phyloP scores from a whole-genome alignment of 2,113 vertebrate genomes.

The Sprattus sprattus region DNA sequence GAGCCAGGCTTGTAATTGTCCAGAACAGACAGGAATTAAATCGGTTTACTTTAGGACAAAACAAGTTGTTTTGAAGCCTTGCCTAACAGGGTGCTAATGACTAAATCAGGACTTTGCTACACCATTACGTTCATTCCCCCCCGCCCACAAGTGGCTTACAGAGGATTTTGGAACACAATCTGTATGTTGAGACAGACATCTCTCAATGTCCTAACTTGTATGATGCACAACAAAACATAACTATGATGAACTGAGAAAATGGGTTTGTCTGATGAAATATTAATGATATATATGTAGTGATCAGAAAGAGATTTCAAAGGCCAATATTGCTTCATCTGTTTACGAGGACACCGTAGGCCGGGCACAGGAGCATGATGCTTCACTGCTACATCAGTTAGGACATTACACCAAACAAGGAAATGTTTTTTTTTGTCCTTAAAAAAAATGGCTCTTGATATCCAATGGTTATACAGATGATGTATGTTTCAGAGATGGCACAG shows the following conservation, averaged over 20 bases:
- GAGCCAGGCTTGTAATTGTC: neutral
- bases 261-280: neutral
- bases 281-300: neutral
- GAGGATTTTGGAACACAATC: neutral
- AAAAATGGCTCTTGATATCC: neutral
- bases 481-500: neutral
- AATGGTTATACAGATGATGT: neutral
- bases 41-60: neutral
- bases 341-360: neutral
- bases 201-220: neutral
- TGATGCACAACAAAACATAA: neutral
- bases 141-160: neutral
- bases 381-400: neutral
- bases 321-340: neutral
- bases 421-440: neutral
- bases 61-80: neutral
- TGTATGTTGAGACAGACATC: conserved; percentile 4
- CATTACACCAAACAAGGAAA: neutral
- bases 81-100: neutral
- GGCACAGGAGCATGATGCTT: neutral
- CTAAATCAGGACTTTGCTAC: neutral
- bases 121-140: neutral
- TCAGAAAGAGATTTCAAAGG: neutral
- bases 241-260: neutral
- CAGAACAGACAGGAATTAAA: neutral